Base-by-base conservation (phyloP, 2,797 vertebrate genomes). In the Euthynnus affinis region DNA sequence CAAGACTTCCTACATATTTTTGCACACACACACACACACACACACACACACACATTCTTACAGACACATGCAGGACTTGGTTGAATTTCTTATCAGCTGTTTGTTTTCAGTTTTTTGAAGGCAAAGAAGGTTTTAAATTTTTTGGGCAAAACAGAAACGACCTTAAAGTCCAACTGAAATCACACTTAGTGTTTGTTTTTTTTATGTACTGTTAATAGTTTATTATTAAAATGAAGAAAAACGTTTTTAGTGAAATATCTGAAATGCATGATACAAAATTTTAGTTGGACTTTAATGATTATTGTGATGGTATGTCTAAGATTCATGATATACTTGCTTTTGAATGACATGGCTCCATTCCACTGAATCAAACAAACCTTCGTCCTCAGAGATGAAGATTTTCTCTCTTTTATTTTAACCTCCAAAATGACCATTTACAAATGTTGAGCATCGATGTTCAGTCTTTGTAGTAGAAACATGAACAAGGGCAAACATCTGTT, bases 1-100 rank as follows among this genome's bases (percentile, higher is more conserved):
- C 48, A 23, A 74, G 22, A 74, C 74, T 79, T 82, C 76, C 52
- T 72, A 71, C 59, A 55, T 46, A n/a, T 69, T 70, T 77, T 75
- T 75, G 65, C 71, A 67, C 71, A 60, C 55, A 44, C 42, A 17
- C 42, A 77, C 9, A 27, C 71, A 67, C 71, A 60, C 55, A 44
- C 42, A 17, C 42, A 77, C 9, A 27, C 37, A 68, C 34, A 40
- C 42, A 83, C 68, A 34, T 27, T 62, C 29, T 66, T 64, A 71
- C 51, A 72, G 9, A 82, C 78, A 78, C 53, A 55, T 48, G 32
- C 72, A 83, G 23, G 23, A 77, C 51, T 60, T 61, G 10, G 17
- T 71, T 65, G 15, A 25, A 37, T 48, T 56, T 74, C 18, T 42
- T 63, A 17, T 59, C 8, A 6, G 56, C 59, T 55, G 48, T 62